A percentile compares a stretch with the other conserved stretches of the same genome.
Evolutionary conservation across 2,888 invertebrate species (phyloP).

Genomic region (Holacanthella duospinosa): DNA sequence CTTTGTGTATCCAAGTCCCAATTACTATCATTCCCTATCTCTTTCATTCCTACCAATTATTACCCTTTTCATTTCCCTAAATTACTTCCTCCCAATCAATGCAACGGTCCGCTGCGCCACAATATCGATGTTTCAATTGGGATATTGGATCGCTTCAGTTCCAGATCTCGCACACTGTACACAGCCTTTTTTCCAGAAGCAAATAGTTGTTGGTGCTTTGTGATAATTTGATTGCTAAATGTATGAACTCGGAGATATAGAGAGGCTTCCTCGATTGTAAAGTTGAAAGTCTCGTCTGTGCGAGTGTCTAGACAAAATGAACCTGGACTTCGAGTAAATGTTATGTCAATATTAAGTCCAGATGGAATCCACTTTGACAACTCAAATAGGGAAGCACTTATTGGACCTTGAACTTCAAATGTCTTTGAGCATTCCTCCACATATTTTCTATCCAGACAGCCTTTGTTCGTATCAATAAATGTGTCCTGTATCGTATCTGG

Average conservation of each 20-base stretch:
- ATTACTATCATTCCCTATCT: too few species aligned
- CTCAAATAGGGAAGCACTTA: not conserved
- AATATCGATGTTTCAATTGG: not conserved
- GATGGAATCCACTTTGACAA: not conserved
- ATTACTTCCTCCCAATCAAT: too few species aligned
- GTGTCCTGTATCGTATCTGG: not conserved
- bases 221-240: not conserved
- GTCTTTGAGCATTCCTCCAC: not conserved
- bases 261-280: not conserved
- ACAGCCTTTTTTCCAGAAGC: not conserved
- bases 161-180: not conserved
- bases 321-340: not conserved
- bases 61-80: too few species aligned
- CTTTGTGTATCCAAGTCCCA: too few species aligned
- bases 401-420: not conserved
- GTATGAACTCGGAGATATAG: not conserved
- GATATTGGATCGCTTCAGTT: not conserved
- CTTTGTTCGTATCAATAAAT: not conserved
- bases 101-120: too few species aligned
- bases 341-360: not conserved
- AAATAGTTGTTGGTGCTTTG: not conserved
- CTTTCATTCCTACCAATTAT: too few species aligned
- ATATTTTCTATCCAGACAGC: not conserved
- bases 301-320: not conserved
- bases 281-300: not conserved